Percentiles rank a stretch among this genome's conserved stretches.
These are phyloP conservation scores for Myotis pilosus DNA, from an alignment of 2,797 vertebrate species.

Conservation along the genomic window DNA sequence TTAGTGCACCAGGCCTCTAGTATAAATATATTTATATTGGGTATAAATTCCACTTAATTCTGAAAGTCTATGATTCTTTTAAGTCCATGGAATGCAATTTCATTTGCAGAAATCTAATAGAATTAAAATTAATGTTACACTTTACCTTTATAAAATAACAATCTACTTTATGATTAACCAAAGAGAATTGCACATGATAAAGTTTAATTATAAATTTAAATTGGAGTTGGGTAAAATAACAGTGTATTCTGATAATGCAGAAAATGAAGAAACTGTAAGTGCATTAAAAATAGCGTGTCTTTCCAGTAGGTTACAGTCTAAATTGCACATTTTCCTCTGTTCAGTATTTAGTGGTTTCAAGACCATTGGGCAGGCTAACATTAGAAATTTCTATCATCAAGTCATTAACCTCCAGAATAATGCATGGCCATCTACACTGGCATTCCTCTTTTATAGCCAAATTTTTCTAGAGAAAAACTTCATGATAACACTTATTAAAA, in stretches of 20 bases:
- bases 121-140: not conserved
- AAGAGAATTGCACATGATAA: not conserved
- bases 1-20: too few species aligned
- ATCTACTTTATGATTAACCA: not conserved
- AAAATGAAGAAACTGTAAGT: not conserved
- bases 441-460: slow-evolving; percentile 34
- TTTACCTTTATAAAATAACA: not conserved
- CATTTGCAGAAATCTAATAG: not conserved
- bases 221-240: slow-evolving; percentile 13
- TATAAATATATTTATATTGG: not conserved
- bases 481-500: slow-evolving; percentile 45
- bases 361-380: not conserved
- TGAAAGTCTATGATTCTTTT: not conserved
- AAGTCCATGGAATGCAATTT: not conserved
- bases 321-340: not conserved
- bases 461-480: slow-evolving; percentile 33
- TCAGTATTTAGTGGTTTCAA: not conserved
- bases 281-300: not conserved
- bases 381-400: slow-evolving; percentile 42
- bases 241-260: not conserved
- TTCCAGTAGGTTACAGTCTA: not conserved
- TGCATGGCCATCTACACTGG: not conserved
- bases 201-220: not conserved
- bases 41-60: slow-evolving; percentile 8
- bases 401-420: slow-evolving; percentile 21